A percentile compares a stretch with the other conserved stretches of the same genome.
These are phyloP conservation scores for Monoplex corrugatus DNA, from an alignment of 2,888 invertebrate genomes.

Conservation along the genomic window DNA sequence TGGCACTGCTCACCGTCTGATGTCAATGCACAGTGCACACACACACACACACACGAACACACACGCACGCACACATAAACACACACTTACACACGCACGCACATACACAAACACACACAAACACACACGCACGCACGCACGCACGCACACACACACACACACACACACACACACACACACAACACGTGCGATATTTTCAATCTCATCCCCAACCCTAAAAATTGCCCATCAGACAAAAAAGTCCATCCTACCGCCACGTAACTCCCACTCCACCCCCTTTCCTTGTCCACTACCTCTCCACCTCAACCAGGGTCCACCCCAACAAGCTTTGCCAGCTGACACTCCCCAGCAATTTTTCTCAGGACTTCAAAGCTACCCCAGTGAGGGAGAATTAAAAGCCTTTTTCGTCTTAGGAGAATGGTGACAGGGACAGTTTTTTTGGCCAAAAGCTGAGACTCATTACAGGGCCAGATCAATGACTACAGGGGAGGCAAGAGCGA, in stretches of 20 bases:
- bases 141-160: too few species aligned
- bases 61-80: background rate
- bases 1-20: background rate
- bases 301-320: too few species aligned
- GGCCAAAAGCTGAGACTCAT: slow-evolving; percentile 49
- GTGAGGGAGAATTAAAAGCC: slow-evolving; percentile 57
- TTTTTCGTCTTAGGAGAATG: slow-evolving; percentile 45
- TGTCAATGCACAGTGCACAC: slow-evolving; percentile 5
- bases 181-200: too few species aligned
- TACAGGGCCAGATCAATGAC: slow-evolving; percentile 36
- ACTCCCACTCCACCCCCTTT: background rate
- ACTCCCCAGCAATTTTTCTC: slow-evolving; percentile 51
- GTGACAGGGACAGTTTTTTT: slow-evolving; percentile 1
- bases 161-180: too few species aligned
- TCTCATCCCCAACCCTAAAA: background rate
- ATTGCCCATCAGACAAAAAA: too few species aligned
- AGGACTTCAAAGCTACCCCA: slow-evolving; percentile 54
- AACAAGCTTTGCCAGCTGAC: slow-evolving; percentile 43
- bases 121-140: too few species aligned
- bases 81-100: too few species aligned
- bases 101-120: too few species aligned
- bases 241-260: too few species aligned
- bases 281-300: background rate
- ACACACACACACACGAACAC: background rate
- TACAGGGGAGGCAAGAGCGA: too few species aligned